phyloP scores from a whole-genome alignment of 2,113 vertebrate genomes.

The Sporophila hypoxantha region DNA sequence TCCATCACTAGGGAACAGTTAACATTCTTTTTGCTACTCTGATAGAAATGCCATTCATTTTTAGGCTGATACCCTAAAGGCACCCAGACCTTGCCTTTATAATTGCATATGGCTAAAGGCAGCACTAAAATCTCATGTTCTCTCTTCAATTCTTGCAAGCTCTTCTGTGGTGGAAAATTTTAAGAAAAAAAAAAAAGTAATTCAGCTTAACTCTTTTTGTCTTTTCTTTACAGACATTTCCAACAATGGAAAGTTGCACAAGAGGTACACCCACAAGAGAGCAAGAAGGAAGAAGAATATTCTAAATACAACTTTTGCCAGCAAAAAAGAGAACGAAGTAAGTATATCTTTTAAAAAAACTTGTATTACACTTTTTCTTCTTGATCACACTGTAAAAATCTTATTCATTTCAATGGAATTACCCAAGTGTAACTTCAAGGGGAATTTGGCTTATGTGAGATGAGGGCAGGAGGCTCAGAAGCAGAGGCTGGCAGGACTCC shows the following conservation, averaged over 20 bases:
- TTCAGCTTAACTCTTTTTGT: conserved; percentile 15
- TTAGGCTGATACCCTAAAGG: not conserved
- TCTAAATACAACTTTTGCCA: not conserved
- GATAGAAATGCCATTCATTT: not conserved
- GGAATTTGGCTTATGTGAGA: not conserved
- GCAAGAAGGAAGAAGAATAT: not conserved
- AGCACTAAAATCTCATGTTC: not conserved
- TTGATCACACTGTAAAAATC: not conserved
- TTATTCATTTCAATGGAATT: not conserved
- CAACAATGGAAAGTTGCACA: conserved; percentile 21
- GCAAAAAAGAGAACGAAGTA: not conserved
- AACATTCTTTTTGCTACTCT: not conserved
- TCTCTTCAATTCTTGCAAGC: not conserved
- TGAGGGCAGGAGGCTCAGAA: not conserved
- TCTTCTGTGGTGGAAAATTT: not conserved
- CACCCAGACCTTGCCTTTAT: not conserved
- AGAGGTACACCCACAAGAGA: not conserved
- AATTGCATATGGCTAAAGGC: not conserved
- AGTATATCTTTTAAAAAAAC: not conserved
- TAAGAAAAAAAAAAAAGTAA: not conserved
- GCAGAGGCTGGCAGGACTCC: not conserved
- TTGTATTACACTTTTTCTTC: not conserved
- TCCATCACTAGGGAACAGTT: not conserved
- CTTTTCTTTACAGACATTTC: not conserved
- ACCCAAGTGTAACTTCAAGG: not conserved